A percentile compares a stretch with the other conserved stretches of the same genome.
These are phyloP conservation scores for Thripadectes ignobilis DNA, from an alignment of 2,797 vertebrate genomes.

Conservation along the genomic window DNA sequence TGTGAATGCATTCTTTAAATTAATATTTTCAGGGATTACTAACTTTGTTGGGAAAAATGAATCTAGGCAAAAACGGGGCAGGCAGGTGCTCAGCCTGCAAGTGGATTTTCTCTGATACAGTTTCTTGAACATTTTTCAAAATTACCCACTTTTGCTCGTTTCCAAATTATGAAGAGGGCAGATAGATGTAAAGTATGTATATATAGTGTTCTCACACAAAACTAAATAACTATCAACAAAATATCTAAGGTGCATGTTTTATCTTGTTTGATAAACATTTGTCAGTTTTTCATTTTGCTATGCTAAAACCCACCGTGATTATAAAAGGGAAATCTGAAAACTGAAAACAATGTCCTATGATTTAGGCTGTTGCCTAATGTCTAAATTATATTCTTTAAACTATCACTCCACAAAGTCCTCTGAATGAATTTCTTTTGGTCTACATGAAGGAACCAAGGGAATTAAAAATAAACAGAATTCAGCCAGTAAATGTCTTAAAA, in stretches of 20 bases:
- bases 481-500: constrained; percentile 15
- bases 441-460: background rate
- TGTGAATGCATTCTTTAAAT: background rate
- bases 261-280: background rate
- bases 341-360: background rate
- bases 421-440: background rate
- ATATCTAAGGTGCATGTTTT: background rate
- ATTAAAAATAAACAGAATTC: constrained; percentile 30
- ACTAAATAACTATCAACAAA: background rate
- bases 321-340: background rate
- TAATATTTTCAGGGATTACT: background rate
- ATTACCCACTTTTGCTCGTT: background rate
- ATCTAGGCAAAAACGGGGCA: background rate
- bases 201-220: background rate
- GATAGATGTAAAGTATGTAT: background rate
- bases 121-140: background rate
- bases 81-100: background rate
- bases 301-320: background rate
- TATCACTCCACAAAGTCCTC: background rate
- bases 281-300: background rate
- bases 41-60: background rate
- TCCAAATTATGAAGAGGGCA: background rate
- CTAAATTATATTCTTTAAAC: background rate
- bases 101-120: background rate
- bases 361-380: background rate